Conservation (phyloP, 2,888 invertebrate species). For the Campopleginae sp. region DNA sequence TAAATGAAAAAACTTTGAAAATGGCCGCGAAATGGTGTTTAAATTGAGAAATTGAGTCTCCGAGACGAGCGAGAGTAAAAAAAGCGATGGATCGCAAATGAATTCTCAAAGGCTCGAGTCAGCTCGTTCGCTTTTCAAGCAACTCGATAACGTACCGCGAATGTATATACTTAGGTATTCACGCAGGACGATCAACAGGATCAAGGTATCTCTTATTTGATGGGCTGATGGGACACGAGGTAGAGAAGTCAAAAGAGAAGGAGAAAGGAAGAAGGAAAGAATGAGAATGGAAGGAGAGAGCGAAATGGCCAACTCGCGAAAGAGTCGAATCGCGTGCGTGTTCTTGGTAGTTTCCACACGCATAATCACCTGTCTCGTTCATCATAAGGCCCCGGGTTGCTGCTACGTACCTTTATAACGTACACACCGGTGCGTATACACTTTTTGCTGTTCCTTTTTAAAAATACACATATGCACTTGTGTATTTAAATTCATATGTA, state of each 20-base stretch:
- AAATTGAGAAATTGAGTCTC: too few species aligned
- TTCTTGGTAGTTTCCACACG: constrained; percentile 81
- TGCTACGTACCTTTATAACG: constrained; percentile 58
- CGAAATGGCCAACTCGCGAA: constrained; percentile 40
- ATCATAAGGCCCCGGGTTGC: constrained; percentile 77
- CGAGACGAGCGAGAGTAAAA: neutral
- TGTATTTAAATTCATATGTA: constrained; percentile 5
- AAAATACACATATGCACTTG: neutral
- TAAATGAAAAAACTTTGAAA: too few species aligned
- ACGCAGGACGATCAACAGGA: constrained; percentile 59
- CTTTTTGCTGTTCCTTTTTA: constrained; percentile 11
- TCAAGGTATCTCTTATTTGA: constrained; percentile 64
- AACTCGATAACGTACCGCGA: constrained; percentile 31
- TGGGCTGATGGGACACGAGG: constrained; percentile 47
- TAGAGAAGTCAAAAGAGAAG: constrained; percentile 17
- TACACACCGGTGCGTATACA: constrained; percentile 47
- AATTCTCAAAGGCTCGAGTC: constrained; percentile 45
- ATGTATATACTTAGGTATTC: constrained; percentile 12
- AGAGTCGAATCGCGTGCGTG: constrained; percentile 69
- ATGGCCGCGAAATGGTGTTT: too few species aligned
- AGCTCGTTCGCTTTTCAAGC: constrained; percentile 27
- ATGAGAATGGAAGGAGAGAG: constrained; percentile 45
- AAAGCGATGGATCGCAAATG: too few species aligned
- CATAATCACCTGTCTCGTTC: constrained; percentile 84
- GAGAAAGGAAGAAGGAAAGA: constrained; percentile 24